A percentile compares a stretch with the other conserved stretches of the same genome.
Conservation (phyloP, 2,797 vertebrate genomes). For the Hephaestus fuliginosus region DNA sequence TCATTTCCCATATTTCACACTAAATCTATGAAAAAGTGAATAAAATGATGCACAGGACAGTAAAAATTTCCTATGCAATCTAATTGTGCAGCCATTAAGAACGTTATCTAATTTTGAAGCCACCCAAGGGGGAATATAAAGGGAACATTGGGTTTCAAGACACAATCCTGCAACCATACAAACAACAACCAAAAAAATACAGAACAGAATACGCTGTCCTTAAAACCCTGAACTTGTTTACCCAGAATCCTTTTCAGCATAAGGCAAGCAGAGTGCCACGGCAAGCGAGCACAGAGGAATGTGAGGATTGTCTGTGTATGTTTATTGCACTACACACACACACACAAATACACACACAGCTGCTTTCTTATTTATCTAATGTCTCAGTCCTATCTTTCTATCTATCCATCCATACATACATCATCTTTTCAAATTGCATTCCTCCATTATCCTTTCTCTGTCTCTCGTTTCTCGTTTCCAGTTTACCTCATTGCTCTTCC, state of each 20-base stretch:
- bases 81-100: neutral
- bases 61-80: neutral
- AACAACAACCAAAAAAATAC: conserved; percentile 3
- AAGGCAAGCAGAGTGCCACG: conserved; percentile 39
- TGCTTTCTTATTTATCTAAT: conserved; percentile 23
- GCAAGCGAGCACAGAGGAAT: conserved; percentile 38
- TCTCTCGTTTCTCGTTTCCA: conserved; percentile 36
- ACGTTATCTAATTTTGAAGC: neutral
- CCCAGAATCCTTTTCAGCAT: conserved; percentile 50
- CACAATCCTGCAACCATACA: conserved; percentile 16
- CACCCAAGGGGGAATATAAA: conserved; percentile 19
- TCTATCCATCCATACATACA: neutral
- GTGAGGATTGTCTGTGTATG: conserved; percentile 30
- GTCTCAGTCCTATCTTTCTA: neutral
- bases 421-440: conserved; percentile 36
- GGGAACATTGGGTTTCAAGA: conserved; percentile 32
- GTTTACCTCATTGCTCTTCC: conserved; percentile 49
- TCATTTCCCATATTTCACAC: neutral
- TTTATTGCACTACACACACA: conserved; percentile 13
- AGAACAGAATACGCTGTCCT: conserved; percentile 32
- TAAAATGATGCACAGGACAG: neutral
- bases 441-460: conserved; percentile 28
- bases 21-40: neutral
- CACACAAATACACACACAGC: conserved; percentile 10
- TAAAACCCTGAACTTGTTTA: conserved; percentile 59